A percentile compares a stretch with the other conserved stretches of the same genome.
phyloP scores from a whole-genome alignment of 30 jellyfish, hydroid and myxozoan species.

The Turritopsis dohrnii region DNA sequence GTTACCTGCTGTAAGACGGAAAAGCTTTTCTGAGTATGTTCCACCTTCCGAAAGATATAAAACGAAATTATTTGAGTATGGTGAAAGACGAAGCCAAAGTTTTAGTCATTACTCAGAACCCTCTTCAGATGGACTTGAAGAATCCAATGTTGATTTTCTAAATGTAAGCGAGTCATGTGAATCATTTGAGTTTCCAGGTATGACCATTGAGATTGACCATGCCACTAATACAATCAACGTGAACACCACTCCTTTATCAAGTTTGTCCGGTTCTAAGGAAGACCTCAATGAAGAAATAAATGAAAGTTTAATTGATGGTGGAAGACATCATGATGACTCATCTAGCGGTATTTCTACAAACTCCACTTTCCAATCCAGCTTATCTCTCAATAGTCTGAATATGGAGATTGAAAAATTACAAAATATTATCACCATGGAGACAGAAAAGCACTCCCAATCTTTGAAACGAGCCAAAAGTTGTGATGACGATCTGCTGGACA shows the following conservation, averaged over 20 bases:
- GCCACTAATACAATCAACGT: not conserved
- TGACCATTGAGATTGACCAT: not conserved
- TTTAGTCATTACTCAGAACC: not conserved
- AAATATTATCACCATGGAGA: not conserved
- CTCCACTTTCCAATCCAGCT: not conserved
- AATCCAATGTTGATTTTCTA: not conserved
- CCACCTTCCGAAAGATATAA: constrained; percentile 13
- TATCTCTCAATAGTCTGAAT: not conserved
- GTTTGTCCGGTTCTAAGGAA: not conserved
- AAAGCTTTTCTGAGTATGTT: not conserved
- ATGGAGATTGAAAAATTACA: constrained; percentile 14
- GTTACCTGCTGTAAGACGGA: not conserved
- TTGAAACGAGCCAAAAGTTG: not conserved
- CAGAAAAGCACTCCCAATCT: not conserved
- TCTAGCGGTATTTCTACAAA: constrained; percentile 1
- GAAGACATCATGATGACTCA: not conserved
- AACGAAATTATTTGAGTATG: not conserved
- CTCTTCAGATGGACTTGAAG: not conserved
- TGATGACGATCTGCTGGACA: not conserved
- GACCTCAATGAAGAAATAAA: not conserved
- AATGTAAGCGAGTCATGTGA: not conserved
- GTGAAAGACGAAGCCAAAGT: not conserved
- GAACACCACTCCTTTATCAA: not conserved
- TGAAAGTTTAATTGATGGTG: not conserved
- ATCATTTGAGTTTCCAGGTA: not conserved